Evolutionary conservation across 2,113 vertebrate genomes (phyloP), one percentile per base, ranked within the genome.

Genomic region (Dasyornis broadbenti): DNA sequence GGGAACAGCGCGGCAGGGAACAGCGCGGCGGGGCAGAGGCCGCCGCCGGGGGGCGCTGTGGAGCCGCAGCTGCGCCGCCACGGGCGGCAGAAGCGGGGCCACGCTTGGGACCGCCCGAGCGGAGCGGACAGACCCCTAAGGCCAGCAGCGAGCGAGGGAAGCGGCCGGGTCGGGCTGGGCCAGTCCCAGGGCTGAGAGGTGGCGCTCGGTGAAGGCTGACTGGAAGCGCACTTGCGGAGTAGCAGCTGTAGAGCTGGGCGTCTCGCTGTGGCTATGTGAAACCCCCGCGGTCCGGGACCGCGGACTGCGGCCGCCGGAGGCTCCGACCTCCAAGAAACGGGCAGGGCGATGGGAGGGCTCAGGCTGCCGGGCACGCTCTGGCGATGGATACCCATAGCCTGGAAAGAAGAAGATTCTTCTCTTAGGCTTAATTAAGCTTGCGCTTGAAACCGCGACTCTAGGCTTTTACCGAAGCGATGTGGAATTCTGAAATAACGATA

Each of bases 301-400:
- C 17, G 24, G 28, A 21, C 20, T 16, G 3, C 22, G 24, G 60
- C 53, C 21, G 8, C 18, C 19, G 35, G 11, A 70, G 44, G 39
- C 63, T 40, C 28, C 22, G 18, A 3, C 11, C 30, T 57, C 54
- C 18, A 28, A 52, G 61, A 45, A 27, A 10, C 39, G 4, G 42
- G 35, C 30, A n/a, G 49, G 21, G 11, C 21, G 21, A 20, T 52
- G 49, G 49, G 44, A 16, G 40, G 35, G 57, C 35, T 19, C 2
- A 23, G 28, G 35, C 65, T 39, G 9, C 11, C 10, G 24, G 6
- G 7, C 13, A 37, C 6, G 1, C 28, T 5, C 45, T 18, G 54
- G 13, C 16, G 1, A 7, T 5, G 4, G 65, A 1, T 3, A 42
- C 21, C 6, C 24, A 2, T 24, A 9, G 4, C 23, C n/a, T 9